Evolutionary conservation across 2,888 invertebrate species (phyloP).

Genomic region (Tholera decimalis): DNA sequence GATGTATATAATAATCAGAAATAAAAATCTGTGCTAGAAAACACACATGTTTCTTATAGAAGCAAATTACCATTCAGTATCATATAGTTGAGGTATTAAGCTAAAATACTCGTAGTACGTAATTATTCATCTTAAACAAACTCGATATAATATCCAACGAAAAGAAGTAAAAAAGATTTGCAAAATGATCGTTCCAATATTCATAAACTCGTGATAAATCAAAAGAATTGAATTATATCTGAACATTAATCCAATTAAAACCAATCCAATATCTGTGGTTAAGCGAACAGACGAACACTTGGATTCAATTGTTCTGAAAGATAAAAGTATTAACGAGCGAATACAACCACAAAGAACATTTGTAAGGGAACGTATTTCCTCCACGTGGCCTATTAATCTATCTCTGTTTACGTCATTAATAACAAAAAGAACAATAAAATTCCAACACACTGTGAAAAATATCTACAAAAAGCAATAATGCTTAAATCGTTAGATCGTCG

Average conservation of each 20-base stretch:
- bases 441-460: constrained; percentile 74
- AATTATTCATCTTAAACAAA: constrained; percentile 2
- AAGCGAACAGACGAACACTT: constrained; percentile 41
- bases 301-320: constrained; percentile 54
- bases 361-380: constrained; percentile 14
- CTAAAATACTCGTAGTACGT: neutral
- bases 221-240: constrained; percentile 51
- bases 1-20: too few relatives aligned
- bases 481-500: constrained; percentile 72
- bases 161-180: constrained; percentile 14
- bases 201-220: constrained; percentile 52
- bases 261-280: constrained; percentile 43
- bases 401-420: constrained; percentile 72
- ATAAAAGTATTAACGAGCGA: constrained; percentile 47
- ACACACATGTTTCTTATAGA: neutral
- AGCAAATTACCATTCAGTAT: neutral
- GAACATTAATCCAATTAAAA: constrained; percentile 61
- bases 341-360: constrained; percentile 34
- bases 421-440: constrained; percentile 74
- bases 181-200: constrained; percentile 48
- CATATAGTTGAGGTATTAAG: neutral
- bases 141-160: neutral
- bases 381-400: constrained; percentile 52
- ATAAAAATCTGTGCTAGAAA: neutral
- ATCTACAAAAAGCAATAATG: constrained; percentile 81